Conservation (phyloP, 2,888 invertebrate genomes). For the Pristionchus mayeri region DNA sequence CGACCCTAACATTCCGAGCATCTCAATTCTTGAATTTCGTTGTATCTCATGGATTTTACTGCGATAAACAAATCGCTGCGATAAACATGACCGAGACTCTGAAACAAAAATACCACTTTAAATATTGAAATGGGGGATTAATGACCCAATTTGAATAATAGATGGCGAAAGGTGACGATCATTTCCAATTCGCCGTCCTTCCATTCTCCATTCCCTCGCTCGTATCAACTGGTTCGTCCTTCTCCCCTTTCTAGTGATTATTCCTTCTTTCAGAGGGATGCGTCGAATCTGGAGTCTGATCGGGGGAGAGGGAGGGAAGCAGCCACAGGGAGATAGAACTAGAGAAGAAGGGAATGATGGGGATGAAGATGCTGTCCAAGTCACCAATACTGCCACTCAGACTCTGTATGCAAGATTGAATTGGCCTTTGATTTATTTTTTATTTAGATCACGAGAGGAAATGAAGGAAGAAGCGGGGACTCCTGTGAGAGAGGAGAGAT, state of each 20-base stretch:
- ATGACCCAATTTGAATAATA: background rate
- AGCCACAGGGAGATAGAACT: background rate
- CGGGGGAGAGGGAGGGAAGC: background rate
- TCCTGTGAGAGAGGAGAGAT: slow-evolving; percentile 15
- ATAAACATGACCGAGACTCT: background rate
- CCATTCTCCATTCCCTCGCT: slow-evolving; percentile 1
- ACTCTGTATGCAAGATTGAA: background rate
- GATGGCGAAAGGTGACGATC: background rate
- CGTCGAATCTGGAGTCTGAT: slow-evolving; percentile 9
- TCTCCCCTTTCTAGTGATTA: background rate
- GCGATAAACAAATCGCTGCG: background rate
- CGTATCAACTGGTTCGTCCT: background rate
- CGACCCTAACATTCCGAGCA: slow-evolving; percentile 18
- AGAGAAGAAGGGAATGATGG: background rate
- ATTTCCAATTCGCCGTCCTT: background rate
- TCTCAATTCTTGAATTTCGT: background rate
- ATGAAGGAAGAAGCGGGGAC: background rate
- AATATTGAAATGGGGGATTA: background rate
- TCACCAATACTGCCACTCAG: background rate
- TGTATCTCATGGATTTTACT: background rate
- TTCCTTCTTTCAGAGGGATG: background rate
- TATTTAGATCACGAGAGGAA: background rate
- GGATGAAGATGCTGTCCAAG: background rate
- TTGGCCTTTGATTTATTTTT: background rate
- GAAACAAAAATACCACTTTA: background rate